Base-by-base conservation (phyloP, 2,113 vertebrate genomes). In the Indicator maculatus region DNA sequence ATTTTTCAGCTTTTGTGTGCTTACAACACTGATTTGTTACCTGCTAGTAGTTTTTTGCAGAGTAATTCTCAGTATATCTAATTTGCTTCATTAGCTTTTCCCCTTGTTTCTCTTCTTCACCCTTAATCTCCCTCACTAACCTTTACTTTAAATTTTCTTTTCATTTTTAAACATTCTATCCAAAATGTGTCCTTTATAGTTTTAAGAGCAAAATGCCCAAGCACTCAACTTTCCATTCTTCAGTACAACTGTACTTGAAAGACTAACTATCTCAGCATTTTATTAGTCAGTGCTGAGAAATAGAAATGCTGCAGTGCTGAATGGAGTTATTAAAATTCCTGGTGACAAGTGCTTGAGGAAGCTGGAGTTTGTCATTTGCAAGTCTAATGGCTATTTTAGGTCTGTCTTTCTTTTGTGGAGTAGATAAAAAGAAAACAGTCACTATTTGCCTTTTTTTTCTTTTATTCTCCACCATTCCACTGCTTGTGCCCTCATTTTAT, bases 321-420 rank as follows among this genome's bases (percentile, higher is more conserved):
- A 96, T 89, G 75, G 60, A 96, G 60, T 76, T 70, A 88, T 94
- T 96, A 96, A 95, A 97, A 94, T 88, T 63, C 73, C 75, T 83
- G 44, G 73, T 84, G 79, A 82, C 19, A 66, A 89, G 60, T 74
- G 47, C 76, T 78, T 72, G 53, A 88, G 56, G 78, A 95, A 86
- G 52, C 36, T 89, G 67, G 61, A 38, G 3, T 92, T 95, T 93
- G 71, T n/a, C 86, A 77, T 96, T 95, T 90, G 44, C 61, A 78
- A 92, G 56, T 86, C 86, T 96, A 80, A 92, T 76, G 53, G 47
- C 65, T 91, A 44, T 75, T 58, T 84, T 92, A 91, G 47, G 41
- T 21, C 16, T 56, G 44, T 83, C 60, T 85, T 87, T 91, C 77
- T 89, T 93, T 66, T 76, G 50, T 67, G 16, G 59, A 87, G 85